These are phyloP conservation scores for Callyntrura sp. DNA, from an alignment of 2,888 invertebrate species.

Conservation along the genomic window DNA sequence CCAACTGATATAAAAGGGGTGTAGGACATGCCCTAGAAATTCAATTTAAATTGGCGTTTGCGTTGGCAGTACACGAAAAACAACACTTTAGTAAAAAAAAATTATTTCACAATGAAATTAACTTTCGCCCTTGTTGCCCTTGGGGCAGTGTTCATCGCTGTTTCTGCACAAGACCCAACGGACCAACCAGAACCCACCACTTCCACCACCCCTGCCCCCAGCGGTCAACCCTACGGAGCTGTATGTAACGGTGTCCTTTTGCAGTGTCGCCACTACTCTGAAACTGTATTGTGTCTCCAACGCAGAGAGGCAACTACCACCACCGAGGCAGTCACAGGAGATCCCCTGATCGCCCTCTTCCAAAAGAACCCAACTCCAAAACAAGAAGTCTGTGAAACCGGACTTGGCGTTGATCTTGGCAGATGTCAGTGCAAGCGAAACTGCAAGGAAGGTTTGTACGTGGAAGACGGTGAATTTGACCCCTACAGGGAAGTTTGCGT, in stretches of 20 bases:
- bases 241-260: conserved; percentile 42
- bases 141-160: background rate
- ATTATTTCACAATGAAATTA: too few species aligned
- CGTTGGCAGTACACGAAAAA: too few species aligned
- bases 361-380: background rate
- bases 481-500: conserved; percentile 49
- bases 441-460: conserved; percentile 64
- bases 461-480: conserved; percentile 60
- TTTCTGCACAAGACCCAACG: conserved; percentile 36
- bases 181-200: conserved; percentile 15
- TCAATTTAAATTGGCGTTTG: too few species aligned
- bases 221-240: conserved; percentile 34
- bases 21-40: too few species aligned
- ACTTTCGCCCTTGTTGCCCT: too few species aligned
- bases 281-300: conserved; percentile 53
- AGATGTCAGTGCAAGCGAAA: conserved; percentile 54
- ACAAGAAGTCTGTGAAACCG: conserved; percentile 55
- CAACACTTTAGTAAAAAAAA: too few species aligned
- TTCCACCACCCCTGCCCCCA: background rate
- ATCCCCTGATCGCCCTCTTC: conserved; percentile 4
- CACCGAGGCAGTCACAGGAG: conserved; percentile 28
- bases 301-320: conserved; percentile 36
- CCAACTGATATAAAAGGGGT: too few species aligned
- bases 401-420: conserved; percentile 54
- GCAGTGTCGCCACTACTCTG: conserved; percentile 21